phyloP scores from a whole-genome alignment of 2,113 vertebrate species.

The Panthera uncia region DNA sequence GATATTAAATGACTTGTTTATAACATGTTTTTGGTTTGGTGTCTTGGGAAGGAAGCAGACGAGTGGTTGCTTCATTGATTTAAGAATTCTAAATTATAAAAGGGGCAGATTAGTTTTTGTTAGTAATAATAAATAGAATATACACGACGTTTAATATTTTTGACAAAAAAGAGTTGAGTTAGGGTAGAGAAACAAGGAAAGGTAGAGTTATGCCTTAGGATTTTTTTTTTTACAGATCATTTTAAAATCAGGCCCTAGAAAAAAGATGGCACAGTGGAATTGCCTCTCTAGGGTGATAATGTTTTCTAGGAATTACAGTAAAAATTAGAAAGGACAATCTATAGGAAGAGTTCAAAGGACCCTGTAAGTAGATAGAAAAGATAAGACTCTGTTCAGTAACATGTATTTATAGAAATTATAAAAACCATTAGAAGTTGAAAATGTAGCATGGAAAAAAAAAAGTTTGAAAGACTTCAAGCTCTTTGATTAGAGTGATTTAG shows the following conservation, averaged over 20 bases:
- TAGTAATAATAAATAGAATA: neutral
- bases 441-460: neutral
- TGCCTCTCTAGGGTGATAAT: neutral
- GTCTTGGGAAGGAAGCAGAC: neutral
- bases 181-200: constrained; percentile 1
- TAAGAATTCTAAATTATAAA: neutral
- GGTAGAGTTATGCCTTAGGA: neutral
- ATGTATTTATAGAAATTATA: neutral
- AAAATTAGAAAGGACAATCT: neutral
- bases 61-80: neutral
- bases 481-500: no score
- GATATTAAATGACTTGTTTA: neutral
- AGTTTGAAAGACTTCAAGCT: neutral
- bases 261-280: neutral
- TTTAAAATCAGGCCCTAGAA: neutral
- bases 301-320: neutral
- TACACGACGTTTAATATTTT: neutral
- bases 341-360: neutral
- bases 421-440: neutral
- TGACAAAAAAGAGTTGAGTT: neutral
- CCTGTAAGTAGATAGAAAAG: neutral
- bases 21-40: neutral
- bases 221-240: neutral
- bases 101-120: neutral
- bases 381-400: neutral